Percentiles rank a stretch among this genome's conserved stretches.
Conservation (phyloP, 2,888 invertebrate genomes). For the Acanthosepion lycidas region DNA sequence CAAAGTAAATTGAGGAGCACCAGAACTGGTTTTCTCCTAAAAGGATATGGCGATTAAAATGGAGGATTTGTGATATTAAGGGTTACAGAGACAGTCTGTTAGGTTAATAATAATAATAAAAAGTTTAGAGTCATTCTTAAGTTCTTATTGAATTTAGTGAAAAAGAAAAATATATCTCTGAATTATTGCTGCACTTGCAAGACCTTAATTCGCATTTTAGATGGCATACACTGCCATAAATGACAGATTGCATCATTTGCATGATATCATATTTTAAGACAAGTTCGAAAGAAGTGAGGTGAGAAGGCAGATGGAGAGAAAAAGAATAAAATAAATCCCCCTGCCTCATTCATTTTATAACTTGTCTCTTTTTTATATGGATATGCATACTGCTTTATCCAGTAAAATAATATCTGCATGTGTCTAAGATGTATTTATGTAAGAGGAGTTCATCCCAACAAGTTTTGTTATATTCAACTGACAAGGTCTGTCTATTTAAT, state of each 20-base stretch:
- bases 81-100: too few species aligned
- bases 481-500: too few species aligned
- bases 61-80: too few species aligned
- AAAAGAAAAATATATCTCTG: neutral
- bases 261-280: neutral
- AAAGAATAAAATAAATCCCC: neutral
- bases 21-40: too few species aligned
- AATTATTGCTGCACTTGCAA: neutral
- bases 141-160: too few species aligned
- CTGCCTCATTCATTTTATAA: neutral
- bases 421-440: too few species aligned
- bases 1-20: too few species aligned
- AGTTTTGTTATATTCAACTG: too few species aligned
- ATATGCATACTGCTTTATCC: neutral
- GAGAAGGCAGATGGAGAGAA: neutral
- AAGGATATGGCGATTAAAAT: too few species aligned
- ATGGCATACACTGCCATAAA: neutral
- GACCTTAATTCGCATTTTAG: neutral
- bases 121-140: too few species aligned
- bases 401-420: neutral
- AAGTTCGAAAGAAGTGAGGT: neutral
- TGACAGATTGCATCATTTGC: neutral
- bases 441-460: too few species aligned
- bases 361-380: neutral
- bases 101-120: too few species aligned